Base-by-base conservation (phyloP, 2,113 vertebrate species). In the Erinaceus europaeus region DNA sequence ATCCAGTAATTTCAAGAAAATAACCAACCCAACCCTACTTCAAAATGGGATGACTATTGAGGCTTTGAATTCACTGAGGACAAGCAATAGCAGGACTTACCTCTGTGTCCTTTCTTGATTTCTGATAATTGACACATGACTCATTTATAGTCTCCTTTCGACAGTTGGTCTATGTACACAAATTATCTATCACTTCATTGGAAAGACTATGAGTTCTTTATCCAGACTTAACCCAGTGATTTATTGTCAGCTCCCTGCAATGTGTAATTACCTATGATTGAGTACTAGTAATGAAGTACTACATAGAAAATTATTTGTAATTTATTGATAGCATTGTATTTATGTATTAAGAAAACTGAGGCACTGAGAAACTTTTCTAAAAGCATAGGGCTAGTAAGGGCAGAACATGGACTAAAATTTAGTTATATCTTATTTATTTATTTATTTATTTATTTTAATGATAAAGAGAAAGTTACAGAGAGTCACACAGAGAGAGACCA, bases 121-220 rank as follows among this genome's bases (percentile, higher is more conserved):
- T 79, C 79, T 73, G 40, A 27, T 14, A 18, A 53, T n/a, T 53
- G 42, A 14, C 32, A 81, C 55, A 25, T 53, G 42, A 52, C 21
- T 44, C 72, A 87, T 67, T 71, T 62, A 61, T 78, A 87, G 20
- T 78, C n/a, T 61, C 67, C 67, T 87, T 79, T 62, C 21, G 36
- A 69, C n/a, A 77, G 32, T 5, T 84, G 59, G 40, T 74, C 50
- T 20, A 73, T 17, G 62, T 87, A 12, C 25, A 53, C 7, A 67
- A 48, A 21, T 78, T 69, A 62, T n/a, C 52, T 74, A 42, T 61
- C n/a, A 79, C 27, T 6, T 68, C 32, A 29, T 62, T 23, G 53
- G 48, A 40, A 29, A 79, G 32, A 79, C 73, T 79, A 65, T 87
- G 7, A 36, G 29, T 75, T 88, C 71, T 83, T 86, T 89, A 85